Percentiles rank a stretch among this genome's conserved stretches.
phyloP scores from a whole-genome alignment of 37 sponge, comb jelly and placozoan species.

The Cliona cf. orientalis region DNA sequence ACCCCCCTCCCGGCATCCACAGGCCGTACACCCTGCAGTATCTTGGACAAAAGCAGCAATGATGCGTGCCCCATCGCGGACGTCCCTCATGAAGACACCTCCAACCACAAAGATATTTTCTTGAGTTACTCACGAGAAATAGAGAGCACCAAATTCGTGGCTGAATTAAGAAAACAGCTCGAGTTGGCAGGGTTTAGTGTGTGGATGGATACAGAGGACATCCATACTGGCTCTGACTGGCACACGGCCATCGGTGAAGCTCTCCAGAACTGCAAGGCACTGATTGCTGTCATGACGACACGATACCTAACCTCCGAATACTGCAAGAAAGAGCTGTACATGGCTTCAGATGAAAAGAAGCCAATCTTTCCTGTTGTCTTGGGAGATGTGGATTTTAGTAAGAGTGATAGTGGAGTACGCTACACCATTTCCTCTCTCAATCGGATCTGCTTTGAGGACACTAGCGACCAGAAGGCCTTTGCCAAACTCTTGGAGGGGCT shows the following conservation, averaged over 20 bases:
- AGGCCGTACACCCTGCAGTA: no score
- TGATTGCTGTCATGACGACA: conserved; percentile 43
- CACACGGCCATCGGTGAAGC: conserved; percentile 64
- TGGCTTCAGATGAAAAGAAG: conserved; percentile 46
- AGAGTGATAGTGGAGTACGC: conserved; percentile 52
- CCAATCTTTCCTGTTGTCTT: conserved; percentile 59
- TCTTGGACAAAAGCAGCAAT: no score
- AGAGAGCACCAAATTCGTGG: conserved; percentile 38
- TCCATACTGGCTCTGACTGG: conserved; percentile 64
- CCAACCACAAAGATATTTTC: no score
- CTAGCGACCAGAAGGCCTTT: no score
- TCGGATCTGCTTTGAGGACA: conserved; percentile 31
- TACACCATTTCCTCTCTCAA: conserved; percentile 57
- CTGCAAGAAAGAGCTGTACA: conserved; percentile 58
- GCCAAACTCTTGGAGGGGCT: no score
- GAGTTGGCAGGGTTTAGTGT: conserved; percentile 37
- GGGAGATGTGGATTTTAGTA: conserved; percentile 38
- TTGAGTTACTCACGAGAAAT: conserved; percentile 58
- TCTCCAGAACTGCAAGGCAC: conserved; percentile 48
- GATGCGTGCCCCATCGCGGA: no score
- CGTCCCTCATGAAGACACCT: no score
- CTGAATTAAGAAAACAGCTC: conserved; percentile 33
- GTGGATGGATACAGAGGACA: conserved; percentile 70
- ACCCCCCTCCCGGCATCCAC: no score
- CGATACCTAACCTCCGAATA: conserved; percentile 63